These are phyloP conservation scores for Ormyrus pomaceus DNA, from an alignment of 2,888 invertebrate species.

Conservation along the genomic window DNA sequence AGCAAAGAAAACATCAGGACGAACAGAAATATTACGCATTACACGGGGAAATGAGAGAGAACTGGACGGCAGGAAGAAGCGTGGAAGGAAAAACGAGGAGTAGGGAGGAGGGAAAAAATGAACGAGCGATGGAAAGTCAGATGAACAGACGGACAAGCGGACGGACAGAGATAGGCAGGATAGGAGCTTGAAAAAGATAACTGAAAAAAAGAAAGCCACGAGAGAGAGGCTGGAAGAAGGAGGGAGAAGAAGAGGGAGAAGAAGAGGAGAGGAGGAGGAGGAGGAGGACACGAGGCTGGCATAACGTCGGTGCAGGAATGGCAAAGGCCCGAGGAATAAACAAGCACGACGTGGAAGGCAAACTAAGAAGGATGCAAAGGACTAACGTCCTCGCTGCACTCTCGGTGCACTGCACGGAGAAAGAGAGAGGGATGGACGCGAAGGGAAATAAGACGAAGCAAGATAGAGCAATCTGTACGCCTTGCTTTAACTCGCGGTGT, in stretches of 20 bases:
- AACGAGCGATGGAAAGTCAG: constrained; percentile 33
- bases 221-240: constrained; percentile 20
- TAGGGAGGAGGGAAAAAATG: constrained; percentile 6
- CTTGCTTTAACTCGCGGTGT: constrained; percentile 4
- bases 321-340: constrained; percentile 40
- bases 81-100: background rate
- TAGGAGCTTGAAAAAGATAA: constrained; percentile 39
- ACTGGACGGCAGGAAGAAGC: constrained; percentile 33
- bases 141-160: constrained; percentile 21
- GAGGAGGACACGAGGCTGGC: constrained; percentile 22
- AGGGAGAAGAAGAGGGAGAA: background rate
- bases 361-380: constrained; percentile 54
- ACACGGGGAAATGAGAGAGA: constrained; percentile 43
- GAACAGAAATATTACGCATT: constrained; percentile 17
- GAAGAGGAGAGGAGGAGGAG: background rate
- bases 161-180: constrained; percentile 53
- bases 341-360: constrained; percentile 42
- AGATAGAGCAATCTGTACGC: background rate
- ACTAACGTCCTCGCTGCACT: constrained; percentile 15
- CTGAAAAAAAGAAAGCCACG: constrained; percentile 5
- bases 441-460: background rate
- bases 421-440: background rate
- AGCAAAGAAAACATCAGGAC: background rate
- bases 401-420: background rate
- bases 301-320: constrained; percentile 28